These are phyloP conservation scores for Hofmannophila pseudospretella DNA, from an alignment of 2,888 invertebrate genomes.

Conservation along the genomic window DNA sequence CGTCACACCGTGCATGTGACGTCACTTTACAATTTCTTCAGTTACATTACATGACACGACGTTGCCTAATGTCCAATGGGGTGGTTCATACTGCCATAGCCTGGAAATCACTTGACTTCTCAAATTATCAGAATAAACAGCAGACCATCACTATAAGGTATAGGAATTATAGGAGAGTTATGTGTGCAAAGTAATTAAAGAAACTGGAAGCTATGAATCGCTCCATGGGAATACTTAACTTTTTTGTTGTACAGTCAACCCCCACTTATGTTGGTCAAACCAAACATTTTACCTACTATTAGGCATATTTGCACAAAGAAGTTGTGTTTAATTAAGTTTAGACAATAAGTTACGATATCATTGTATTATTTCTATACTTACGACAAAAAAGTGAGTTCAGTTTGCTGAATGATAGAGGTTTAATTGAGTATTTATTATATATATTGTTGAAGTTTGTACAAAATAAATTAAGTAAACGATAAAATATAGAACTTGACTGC, in stretches of 20 bases:
- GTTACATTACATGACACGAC: constrained; percentile 16
- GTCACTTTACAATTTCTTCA: constrained; percentile 17
- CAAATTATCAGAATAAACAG: too few relatives aligned
- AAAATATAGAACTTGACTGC: constrained; percentile 80
- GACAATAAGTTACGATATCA: constrained; percentile 77
- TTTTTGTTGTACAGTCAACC: constrained; percentile 14
- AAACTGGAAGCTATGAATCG: constrained; percentile 18
- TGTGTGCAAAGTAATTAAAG: too few relatives aligned
- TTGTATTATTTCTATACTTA: constrained; percentile 73
- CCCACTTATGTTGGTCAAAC: constrained; percentile 62
- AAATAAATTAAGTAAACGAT: constrained; percentile 80
- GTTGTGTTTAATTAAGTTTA: constrained; percentile 79
- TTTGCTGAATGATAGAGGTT: constrained; percentile 78
- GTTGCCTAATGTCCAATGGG: constrained; percentile 1
- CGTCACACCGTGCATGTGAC: constrained; percentile 22
- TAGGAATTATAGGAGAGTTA: too few relatives aligned
- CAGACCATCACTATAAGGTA: too few relatives aligned
- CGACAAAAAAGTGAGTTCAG: constrained; percentile 78
- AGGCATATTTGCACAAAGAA: constrained; percentile 79
- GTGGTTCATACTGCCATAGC: not conserved
- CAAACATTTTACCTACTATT: constrained; percentile 72
- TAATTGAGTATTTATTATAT: constrained; percentile 79
- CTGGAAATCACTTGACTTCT: too few relatives aligned
- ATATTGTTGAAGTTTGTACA: constrained; percentile 80
- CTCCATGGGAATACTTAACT: constrained; percentile 18